phyloP scores from a whole-genome alignment of 1,140 invertebrate species.

The Caenorhabditis brenneri region DNA sequence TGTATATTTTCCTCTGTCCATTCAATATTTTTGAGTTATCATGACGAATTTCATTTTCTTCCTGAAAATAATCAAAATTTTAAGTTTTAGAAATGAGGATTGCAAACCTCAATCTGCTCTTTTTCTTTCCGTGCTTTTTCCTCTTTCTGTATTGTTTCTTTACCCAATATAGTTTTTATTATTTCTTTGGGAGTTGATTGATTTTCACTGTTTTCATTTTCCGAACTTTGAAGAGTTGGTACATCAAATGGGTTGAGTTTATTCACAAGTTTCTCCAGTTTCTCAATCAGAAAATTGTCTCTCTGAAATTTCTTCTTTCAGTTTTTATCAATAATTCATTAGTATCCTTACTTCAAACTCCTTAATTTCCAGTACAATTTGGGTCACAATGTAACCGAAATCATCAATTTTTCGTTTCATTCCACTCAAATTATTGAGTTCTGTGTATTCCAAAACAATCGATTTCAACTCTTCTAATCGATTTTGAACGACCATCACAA shows the following conservation, averaged over 20 bases:
- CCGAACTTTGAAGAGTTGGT: too few relatives aligned
- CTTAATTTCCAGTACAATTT: neutral
- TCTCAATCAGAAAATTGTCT: slow-evolving; percentile 22
- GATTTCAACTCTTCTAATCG: neutral
- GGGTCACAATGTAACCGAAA: neutral
- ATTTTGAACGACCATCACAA: neutral
- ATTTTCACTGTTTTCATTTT: neutral
- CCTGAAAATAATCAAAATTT: neutral
- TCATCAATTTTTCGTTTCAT: neutral
- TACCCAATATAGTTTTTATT: neutral
- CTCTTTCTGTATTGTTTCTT: neutral
- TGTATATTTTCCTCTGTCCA: slow-evolving; percentile 3
- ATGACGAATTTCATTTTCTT: neutral
- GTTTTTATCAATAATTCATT: too few relatives aligned
- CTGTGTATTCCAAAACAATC: neutral
- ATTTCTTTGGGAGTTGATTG: neutral
- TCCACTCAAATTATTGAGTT: neutral
- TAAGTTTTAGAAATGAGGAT: neutral
- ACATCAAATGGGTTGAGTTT: slow-evolving; percentile 14
- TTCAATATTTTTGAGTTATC: neutral
- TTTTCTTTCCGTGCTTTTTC: neutral
- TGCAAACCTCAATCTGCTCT: neutral
- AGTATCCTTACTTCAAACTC: slow-evolving; percentile 24
- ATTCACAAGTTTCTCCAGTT: neutral
- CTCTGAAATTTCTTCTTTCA: too few relatives aligned